Conservation (phyloP, 2,113 vertebrate genomes). For the Corythornis madagascariensis region DNA sequence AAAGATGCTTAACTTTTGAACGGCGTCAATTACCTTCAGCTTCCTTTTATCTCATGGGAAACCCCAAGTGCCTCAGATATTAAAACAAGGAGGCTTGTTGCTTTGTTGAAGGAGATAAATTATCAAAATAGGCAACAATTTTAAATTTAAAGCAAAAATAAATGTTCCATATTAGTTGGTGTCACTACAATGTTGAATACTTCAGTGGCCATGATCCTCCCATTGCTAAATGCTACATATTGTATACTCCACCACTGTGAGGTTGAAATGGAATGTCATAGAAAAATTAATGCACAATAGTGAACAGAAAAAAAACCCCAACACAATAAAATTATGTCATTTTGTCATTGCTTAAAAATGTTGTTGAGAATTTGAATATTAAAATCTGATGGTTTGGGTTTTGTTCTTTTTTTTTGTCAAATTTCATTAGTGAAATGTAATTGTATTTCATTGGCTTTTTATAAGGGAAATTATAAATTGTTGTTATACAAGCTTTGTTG, state of each 20-base stretch:
- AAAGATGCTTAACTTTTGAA: neutral
- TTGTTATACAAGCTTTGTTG: neutral
- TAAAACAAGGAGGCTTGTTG: neutral
- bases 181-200: neutral
- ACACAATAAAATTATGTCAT: neutral
- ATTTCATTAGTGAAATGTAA: slow-evolving; percentile 49
- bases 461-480: slow-evolving; percentile 21
- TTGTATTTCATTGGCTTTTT: slow-evolving; percentile 2
- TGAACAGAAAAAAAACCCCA: neutral
- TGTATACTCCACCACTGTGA: neutral
- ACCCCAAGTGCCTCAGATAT: neutral
- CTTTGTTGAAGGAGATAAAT: neutral
- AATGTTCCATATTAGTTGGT: neutral
- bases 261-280: neutral
- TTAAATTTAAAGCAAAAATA: neutral
- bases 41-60: neutral
- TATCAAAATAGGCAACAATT: neutral
- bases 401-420: neutral
- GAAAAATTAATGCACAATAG: neutral
- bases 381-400: neutral
- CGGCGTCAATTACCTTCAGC: neutral
- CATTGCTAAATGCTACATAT: neutral
- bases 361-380: slow-evolving; percentile 1
- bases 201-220: neutral
- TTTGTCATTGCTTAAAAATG: slow-evolving; percentile 7